phyloP scores from a whole-genome alignment of 2,113 vertebrate genomes.

The Toxotes jaculatrix region DNA sequence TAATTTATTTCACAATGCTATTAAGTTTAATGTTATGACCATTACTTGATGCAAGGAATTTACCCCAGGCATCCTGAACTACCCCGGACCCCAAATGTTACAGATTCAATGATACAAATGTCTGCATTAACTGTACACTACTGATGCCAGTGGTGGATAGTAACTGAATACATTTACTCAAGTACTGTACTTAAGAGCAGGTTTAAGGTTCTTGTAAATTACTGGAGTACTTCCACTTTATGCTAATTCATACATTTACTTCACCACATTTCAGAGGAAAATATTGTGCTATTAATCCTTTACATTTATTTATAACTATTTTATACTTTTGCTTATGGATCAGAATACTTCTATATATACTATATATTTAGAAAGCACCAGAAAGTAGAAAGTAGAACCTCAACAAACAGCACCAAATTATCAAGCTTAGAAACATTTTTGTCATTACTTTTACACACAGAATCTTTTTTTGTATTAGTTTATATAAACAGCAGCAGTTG shows the following conservation, averaged over 20 bases:
- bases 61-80: constrained; percentile 28
- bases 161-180: neutral
- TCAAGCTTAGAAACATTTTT: neutral
- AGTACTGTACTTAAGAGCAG: too few species aligned
- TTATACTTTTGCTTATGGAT: neutral
- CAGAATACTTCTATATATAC: neutral
- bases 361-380: neutral
- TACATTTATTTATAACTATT: too few species aligned
- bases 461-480: neutral
- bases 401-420: neutral
- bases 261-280: neutral
- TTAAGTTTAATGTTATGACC: constrained; percentile 44
- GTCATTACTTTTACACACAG: neutral
- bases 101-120: constrained; percentile 25
- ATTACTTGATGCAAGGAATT: constrained; percentile 48
- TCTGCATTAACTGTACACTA: neutral
- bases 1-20: constrained; percentile 48
- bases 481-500: too few species aligned
- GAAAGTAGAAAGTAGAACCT: neutral
- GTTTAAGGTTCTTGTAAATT: neutral
- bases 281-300: neutral
- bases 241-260: neutral
- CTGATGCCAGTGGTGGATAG: neutral
- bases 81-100: constrained; percentile 30
- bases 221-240: neutral